Evolutionary conservation across 2,797 vertebrate species (phyloP).

Genomic region (Falco columbarius): DNA sequence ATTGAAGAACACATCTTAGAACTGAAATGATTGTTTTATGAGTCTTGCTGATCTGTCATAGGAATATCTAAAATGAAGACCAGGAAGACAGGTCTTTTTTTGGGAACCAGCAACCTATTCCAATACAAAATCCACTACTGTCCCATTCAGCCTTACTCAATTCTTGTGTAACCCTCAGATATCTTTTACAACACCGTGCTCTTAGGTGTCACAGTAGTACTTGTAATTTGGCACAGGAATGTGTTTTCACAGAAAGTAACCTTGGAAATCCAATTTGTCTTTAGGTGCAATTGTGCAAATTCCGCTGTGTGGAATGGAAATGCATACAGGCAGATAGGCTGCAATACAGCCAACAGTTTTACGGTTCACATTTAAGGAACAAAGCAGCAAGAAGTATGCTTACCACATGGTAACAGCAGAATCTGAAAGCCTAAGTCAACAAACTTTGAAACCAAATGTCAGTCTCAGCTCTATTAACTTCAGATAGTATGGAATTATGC

Average conservation of each 20-base stretch:
- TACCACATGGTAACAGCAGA: neutral
- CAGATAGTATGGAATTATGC: neutral
- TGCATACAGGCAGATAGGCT: neutral
- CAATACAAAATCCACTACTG: neutral
- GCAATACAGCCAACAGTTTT: neutral
- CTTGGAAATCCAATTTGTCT: neutral
- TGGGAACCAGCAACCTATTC: neutral
- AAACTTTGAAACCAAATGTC: slow-evolving; percentile 24
- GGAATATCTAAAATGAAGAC: neutral
- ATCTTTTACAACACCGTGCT: neutral
- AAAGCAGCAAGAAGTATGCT: neutral
- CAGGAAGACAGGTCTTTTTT: neutral
- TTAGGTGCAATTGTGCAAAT: neutral
- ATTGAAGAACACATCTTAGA: neutral
- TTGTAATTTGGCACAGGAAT: neutral
- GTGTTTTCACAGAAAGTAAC: neutral
- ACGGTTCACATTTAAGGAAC: neutral
- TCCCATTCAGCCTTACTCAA: neutral
- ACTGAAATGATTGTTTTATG: neutral
- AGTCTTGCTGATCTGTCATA: fast-evolving
- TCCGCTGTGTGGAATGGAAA: neutral
- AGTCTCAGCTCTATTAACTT: neutral
- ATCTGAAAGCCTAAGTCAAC: neutral
- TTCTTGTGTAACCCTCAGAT: neutral
- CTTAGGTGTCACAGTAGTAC: neutral